phyloP scores from a whole-genome alignment of 2,113 vertebrate genomes.

The Dinomys branickii region DNA sequence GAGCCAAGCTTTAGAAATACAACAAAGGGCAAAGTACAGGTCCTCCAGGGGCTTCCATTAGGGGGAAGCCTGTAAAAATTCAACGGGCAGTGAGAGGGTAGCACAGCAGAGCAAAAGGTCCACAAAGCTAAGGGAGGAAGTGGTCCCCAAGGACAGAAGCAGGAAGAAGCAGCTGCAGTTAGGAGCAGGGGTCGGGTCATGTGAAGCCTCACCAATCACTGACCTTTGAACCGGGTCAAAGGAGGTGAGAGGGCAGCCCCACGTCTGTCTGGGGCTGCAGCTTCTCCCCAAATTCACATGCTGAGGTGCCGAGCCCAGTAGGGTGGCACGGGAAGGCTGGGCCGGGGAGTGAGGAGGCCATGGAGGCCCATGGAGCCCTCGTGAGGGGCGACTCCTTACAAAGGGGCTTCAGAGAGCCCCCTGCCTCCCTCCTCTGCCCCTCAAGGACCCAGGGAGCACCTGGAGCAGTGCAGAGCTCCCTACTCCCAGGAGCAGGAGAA shows the following conservation, averaged over 20 bases:
- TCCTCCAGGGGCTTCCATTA: background rate
- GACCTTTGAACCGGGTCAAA: background rate
- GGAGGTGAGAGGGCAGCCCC: background rate
- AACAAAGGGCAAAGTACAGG: background rate
- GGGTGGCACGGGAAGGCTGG: background rate
- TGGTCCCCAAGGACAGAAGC: fast-evolving
- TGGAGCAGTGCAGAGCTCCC: background rate
- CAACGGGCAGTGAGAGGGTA: fast-evolving
- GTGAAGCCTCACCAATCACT: fast-evolving
- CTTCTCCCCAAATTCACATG: background rate
- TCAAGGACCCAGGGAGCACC: background rate
- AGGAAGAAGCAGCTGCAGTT: background rate
- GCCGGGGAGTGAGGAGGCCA: background rate
- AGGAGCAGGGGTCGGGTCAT: background rate
- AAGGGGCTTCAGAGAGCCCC: too few relatives aligned
- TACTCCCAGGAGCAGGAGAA: background rate
- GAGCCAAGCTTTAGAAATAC: background rate
- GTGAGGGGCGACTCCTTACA: too few relatives aligned
- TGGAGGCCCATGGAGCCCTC: background rate
- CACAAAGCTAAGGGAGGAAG: background rate
- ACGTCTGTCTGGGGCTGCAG: background rate
- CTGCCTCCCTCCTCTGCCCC: too few relatives aligned
- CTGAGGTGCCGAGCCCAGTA: background rate
- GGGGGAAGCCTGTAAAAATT: background rate
- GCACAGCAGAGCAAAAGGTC: background rate